These are phyloP conservation scores for Cataglyphis livida DNA, from an alignment of 2,888 invertebrate genomes.

Conservation along the genomic window DNA sequence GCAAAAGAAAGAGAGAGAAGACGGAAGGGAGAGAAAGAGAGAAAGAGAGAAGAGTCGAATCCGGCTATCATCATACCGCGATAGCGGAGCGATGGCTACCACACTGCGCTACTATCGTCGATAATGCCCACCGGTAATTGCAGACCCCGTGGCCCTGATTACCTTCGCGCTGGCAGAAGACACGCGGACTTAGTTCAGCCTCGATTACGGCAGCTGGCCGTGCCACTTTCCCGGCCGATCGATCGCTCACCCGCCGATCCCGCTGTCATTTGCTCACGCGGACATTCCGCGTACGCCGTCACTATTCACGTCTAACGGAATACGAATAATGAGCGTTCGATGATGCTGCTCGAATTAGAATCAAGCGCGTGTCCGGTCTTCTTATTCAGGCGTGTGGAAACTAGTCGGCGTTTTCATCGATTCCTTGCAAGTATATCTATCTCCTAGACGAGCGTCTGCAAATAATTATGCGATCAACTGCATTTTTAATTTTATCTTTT, in stretches of 20 bases:
- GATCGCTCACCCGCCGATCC: slow-evolving; percentile 39
- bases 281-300: slow-evolving; percentile 46
- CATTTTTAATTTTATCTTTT: slow-evolving; percentile 1
- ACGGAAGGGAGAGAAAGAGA: background rate
- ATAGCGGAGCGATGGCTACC: slow-evolving; percentile 41
- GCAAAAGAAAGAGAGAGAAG: background rate
- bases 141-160: slow-evolving; percentile 59
- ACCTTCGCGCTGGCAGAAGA: slow-evolving; percentile 48
- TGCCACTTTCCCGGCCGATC: slow-evolving; percentile 43
- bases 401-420: slow-evolving; percentile 5
- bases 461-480: background rate
- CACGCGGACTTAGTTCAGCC: slow-evolving; percentile 46
- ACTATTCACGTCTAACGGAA: slow-evolving; percentile 38
- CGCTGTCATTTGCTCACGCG: slow-evolving; percentile 58
- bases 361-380: slow-evolving; percentile 11
- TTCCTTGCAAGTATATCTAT: background rate
- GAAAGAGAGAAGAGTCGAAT: background rate
- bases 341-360: slow-evolving; percentile 43
- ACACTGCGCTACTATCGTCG: slow-evolving; percentile 45
- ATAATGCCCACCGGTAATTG: slow-evolving; percentile 66
- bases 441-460: background rate
- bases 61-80: slow-evolving; percentile 16
- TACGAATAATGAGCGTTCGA: slow-evolving; percentile 38
- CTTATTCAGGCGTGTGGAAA: background rate
- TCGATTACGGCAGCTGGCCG: slow-evolving; percentile 53